phyloP scores from a whole-genome alignment of 2,113 vertebrate genomes.

The Hucho hucho region DNA sequence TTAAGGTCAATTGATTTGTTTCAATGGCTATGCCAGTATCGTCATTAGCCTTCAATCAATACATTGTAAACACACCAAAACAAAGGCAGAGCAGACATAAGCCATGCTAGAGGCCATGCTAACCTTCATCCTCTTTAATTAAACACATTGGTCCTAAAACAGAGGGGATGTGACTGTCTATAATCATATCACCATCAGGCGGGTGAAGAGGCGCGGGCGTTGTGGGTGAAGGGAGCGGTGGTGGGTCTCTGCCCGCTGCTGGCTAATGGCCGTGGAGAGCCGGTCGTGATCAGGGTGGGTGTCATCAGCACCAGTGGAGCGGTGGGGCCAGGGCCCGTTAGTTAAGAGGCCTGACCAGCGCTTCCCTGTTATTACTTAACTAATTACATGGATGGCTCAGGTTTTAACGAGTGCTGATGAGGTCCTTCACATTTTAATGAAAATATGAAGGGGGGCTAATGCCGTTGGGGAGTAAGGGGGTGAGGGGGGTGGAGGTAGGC shows the following conservation, averaged over 20 bases:
- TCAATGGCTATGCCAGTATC: conserved; percentile 4
- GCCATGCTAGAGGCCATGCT: background rate
- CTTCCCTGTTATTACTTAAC: conserved; percentile 53
- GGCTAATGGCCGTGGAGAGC: conserved; percentile 44
- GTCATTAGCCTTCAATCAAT: background rate
- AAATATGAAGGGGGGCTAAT: conserved; percentile 51
- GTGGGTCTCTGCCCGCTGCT: conserved; percentile 22
- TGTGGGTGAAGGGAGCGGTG: conserved; percentile 29
- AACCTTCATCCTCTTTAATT: conserved; percentile 9
- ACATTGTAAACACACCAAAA: background rate
- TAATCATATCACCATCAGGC: background rate
- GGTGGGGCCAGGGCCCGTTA: conserved; percentile 15
- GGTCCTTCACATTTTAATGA: conserved; percentile 52
- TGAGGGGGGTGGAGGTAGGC: conserved; percentile 1
- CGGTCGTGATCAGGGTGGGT: conserved; percentile 31
- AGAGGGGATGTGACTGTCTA: no score
- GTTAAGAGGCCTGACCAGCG: conserved; percentile 32
- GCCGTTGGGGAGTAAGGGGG: conserved; percentile 31
- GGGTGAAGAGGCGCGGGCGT: conserved; percentile 18
- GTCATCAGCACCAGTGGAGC: conserved; percentile 34
- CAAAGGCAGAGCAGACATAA: background rate
- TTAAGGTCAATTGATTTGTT: conserved; percentile 3
- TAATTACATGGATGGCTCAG: conserved; percentile 55
- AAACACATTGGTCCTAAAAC: conserved; percentile 1
- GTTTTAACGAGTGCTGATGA: conserved; percentile 44